Conservation (phyloP, 2,797 vertebrate genomes). For the Oreochromis mossambicus region DNA sequence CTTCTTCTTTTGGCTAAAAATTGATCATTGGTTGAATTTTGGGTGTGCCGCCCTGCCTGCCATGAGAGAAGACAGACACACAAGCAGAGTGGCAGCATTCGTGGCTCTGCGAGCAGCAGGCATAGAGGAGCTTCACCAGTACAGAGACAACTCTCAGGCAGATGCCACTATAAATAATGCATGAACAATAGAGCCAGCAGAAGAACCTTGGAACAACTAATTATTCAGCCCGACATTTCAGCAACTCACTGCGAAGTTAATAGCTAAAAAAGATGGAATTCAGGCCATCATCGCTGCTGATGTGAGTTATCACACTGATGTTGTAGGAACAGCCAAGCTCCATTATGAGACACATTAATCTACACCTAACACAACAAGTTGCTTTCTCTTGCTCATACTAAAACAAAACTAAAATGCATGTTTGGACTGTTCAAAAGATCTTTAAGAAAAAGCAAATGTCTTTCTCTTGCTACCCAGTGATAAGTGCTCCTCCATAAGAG, state of each 20-base stretch:
- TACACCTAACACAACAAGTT: constrained; percentile 14
- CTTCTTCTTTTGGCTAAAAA: constrained; percentile 9
- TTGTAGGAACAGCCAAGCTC: constrained; percentile 1
- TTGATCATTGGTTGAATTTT: constrained; percentile 5
- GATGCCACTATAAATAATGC: constrained; percentile 77
- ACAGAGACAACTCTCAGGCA: constrained; percentile 64
- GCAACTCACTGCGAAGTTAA: constrained; percentile 48
- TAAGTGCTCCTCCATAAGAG: constrained; percentile 12
- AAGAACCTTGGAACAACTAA: constrained; percentile 69
- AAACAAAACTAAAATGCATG: neutral
- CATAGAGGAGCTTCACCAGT: constrained; percentile 44
- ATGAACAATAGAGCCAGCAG: constrained; percentile 68
- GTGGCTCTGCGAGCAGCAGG: constrained; percentile 35
- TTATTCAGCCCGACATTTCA: constrained; percentile 74
- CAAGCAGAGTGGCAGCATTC: constrained; percentile 35
- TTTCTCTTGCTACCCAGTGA: constrained; percentile 1
- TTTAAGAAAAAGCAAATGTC: constrained; percentile 3
- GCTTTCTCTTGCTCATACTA: neutral
- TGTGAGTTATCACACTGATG: constrained; percentile 2
- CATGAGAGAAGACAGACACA: constrained; percentile 27
- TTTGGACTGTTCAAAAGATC: constrained; percentile 4
- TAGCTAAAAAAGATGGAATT: constrained; percentile 37
- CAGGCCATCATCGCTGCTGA: constrained; percentile 1
- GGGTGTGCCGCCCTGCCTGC: constrained; percentile 9
- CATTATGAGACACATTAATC: constrained; percentile 31